phyloP scores from a whole-genome alignment of 2,888 invertebrate species.

The Stramonita haemastoma region DNA sequence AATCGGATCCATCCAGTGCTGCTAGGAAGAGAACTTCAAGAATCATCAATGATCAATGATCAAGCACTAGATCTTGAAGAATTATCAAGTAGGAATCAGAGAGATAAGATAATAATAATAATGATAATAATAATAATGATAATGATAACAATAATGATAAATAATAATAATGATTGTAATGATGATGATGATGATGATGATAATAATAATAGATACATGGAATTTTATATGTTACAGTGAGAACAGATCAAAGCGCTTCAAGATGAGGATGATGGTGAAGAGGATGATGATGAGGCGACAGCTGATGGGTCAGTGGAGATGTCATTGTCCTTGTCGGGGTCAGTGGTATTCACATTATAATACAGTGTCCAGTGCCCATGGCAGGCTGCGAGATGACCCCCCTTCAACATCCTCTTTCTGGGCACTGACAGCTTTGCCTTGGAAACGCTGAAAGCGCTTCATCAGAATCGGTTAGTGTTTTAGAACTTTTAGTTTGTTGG shows the following conservation, averaged over 20 bases:
- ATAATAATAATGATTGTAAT: neutral
- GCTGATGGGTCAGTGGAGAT: neutral
- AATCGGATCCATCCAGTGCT: too few species aligned
- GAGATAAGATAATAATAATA: too few species aligned
- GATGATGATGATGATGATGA: too few species aligned
- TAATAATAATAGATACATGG: neutral
- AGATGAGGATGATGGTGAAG: neutral
- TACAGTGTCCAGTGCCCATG: neutral
- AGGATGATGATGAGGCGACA: neutral
- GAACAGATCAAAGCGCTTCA: too few species aligned
- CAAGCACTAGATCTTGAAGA: too few species aligned
- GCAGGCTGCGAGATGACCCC: slow-evolving; percentile 62
- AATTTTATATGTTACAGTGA: neutral
- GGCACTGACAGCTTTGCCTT: slow-evolving; percentile 91
- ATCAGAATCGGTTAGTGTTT: slow-evolving; percentile 82
- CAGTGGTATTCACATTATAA: too few species aligned
- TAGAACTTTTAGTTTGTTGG: too few species aligned
- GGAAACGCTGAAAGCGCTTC: slow-evolving; percentile 84
- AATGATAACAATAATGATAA: neutral
- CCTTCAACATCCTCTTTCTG: slow-evolving; percentile 88
- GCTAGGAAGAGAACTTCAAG: too few species aligned
- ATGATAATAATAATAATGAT: too few species aligned
- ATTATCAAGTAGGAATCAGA: too few species aligned
- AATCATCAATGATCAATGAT: too few species aligned
- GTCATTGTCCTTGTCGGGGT: neutral